Evolutionary conservation across 2,888 invertebrate species (phyloP).

Genomic region (Oxycera nigricornis): DNA sequence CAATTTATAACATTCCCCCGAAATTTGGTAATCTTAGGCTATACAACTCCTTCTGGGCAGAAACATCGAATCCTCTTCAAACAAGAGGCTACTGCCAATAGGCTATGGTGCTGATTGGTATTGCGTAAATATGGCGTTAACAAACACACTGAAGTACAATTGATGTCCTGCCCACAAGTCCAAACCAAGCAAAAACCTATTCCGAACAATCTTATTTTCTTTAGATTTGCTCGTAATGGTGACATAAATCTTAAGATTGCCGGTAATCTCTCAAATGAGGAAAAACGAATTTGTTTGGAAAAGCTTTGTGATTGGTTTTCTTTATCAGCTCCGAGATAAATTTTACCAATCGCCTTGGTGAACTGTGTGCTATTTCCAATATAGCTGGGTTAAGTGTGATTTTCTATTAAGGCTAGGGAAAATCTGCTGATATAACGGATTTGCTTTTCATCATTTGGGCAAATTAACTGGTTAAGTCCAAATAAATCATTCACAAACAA

Average conservation of each 20-base stretch:
- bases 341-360: constrained; percentile 4
- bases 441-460: background rate
- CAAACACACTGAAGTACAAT: background rate
- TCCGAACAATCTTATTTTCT: too few species aligned
- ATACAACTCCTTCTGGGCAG: background rate
- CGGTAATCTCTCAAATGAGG: constrained; percentile 27
- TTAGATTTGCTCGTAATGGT: background rate
- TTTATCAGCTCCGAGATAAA: constrained; percentile 14
- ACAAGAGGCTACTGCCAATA: background rate
- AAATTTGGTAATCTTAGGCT: background rate
- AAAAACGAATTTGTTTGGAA: constrained; percentile 19
- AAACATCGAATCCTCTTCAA: background rate
- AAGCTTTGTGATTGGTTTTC: constrained; percentile 22
- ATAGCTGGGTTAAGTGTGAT: background rate
- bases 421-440: background rate
- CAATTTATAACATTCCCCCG: background rate
- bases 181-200: too few species aligned
- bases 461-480: background rate
- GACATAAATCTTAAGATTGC: constrained; percentile 19
- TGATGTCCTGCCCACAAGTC: background rate
- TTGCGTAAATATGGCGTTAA: background rate
- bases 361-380: background rate
- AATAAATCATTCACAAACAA: background rate
- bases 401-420: background rate
- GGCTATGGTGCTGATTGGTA: background rate